phyloP scores from a whole-genome alignment of 2,797 vertebrate genomes.

The Sebastes cheni region DNA sequence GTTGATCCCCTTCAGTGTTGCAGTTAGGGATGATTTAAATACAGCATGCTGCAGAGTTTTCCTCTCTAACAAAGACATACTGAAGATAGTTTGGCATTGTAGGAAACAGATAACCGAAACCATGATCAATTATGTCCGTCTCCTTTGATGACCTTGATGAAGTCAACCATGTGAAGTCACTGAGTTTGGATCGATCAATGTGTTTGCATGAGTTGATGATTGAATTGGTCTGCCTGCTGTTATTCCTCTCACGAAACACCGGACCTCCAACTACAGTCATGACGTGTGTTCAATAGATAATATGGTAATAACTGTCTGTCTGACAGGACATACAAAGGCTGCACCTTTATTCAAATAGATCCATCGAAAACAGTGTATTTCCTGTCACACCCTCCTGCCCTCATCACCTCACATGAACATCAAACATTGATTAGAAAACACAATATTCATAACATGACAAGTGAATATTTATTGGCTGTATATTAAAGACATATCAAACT shows the following conservation, averaged over 20 bases:
- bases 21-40: not conserved
- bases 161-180: not conserved
- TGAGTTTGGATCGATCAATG: slow-evolving; percentile 1
- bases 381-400: not conserved
- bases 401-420: not conserved
- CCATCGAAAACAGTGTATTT: not conserved
- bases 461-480: slow-evolving; percentile 31
- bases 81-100: not conserved
- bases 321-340: not conserved
- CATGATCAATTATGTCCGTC: not conserved
- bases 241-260: not conserved
- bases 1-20: not conserved
- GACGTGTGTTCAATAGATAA: too few species aligned
- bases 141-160: slow-evolving; percentile 24
- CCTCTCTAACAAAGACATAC: not conserved
- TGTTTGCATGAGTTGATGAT: slow-evolving; percentile 15
- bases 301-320: not conserved
- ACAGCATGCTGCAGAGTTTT: not conserved
- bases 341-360: not conserved
- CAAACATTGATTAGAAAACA: not conserved
- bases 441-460: not conserved
- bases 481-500: slow-evolving; percentile 1
- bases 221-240: slow-evolving; percentile 3
- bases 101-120: not conserved
- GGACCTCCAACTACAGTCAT: not conserved